phyloP scores from a whole-genome alignment of 1,140 invertebrate species.

The Leptestheria dahalacensis region DNA sequence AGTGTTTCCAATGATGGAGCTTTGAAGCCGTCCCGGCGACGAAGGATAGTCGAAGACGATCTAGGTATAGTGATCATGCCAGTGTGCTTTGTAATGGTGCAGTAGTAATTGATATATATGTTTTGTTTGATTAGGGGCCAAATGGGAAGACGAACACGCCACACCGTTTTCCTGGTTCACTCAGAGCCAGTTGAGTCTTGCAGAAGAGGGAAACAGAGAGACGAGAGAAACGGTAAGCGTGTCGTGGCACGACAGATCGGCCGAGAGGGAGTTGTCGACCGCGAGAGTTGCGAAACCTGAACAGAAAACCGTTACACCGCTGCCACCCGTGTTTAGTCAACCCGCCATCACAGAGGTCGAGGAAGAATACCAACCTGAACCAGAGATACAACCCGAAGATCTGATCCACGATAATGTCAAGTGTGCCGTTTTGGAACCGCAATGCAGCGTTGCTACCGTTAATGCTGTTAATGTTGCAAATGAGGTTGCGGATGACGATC shows the following conservation, averaged over 20 bases:
- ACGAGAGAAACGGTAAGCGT: too few relatives aligned
- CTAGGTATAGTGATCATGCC: slow-evolving; percentile 27
- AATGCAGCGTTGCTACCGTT: too few relatives aligned
- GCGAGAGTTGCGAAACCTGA: background rate
- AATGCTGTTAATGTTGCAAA: too few relatives aligned
- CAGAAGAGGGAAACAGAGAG: slow-evolving; percentile 17
- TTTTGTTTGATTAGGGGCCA: background rate
- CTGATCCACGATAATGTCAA: too few relatives aligned
- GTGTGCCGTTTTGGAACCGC: too few relatives aligned
- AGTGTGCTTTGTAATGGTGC: too few relatives aligned
- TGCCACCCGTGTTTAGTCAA: slow-evolving; percentile 19
- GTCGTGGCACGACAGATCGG: too few relatives aligned
- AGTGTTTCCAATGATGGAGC: slow-evolving; percentile 28
- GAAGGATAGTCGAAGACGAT: slow-evolving; percentile 38
- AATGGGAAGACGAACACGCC: slow-evolving; percentile 56
- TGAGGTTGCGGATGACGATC: too few relatives aligned
- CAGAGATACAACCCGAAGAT: too few relatives aligned
- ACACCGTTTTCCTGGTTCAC: slow-evolving; percentile 63
- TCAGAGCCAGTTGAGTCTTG: slow-evolving; percentile 44
- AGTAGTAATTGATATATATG: too few relatives aligned
- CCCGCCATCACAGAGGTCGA: slow-evolving; percentile 6
- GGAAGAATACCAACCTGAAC: too few relatives aligned
- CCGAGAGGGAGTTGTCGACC: too few relatives aligned
- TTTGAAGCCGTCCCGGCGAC: slow-evolving; percentile 33
- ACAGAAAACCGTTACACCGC: background rate